Percentiles rank a stretch among this genome's conserved stretches.
These are phyloP conservation scores for Podotricha telesiphe DNA, from an alignment of 2,888 invertebrate genomes.

Conservation along the genomic window DNA sequence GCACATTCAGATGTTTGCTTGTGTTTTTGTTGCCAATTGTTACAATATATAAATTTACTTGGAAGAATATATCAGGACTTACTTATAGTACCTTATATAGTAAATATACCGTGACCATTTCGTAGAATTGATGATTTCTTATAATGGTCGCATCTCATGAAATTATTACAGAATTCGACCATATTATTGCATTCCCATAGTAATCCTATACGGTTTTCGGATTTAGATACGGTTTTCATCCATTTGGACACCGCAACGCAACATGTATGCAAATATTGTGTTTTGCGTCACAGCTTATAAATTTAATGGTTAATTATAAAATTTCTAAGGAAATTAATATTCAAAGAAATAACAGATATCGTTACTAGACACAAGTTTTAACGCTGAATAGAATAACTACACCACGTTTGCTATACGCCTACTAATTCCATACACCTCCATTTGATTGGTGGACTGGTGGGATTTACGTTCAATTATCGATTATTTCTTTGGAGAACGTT, in stretches of 20 bases:
- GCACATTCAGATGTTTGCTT: slow-evolving; percentile 27
- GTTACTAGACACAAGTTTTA: neutral
- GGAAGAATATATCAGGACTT: neutral
- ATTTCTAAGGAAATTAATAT: neutral
- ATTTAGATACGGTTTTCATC: no score
- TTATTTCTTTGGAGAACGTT: slow-evolving; percentile 28
- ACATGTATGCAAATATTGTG: no score
- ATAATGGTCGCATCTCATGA: no score
- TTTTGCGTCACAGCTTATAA: neutral
- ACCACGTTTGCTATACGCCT: neutral
- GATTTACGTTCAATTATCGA: slow-evolving; percentile 30
- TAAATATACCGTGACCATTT: no score
- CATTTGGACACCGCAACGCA: no score
- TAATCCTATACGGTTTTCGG: no score
- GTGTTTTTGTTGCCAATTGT: neutral
- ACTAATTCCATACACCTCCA: slow-evolving; percentile 4
- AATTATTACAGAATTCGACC: no score
- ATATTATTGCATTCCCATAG: no score
- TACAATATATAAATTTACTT: neutral
- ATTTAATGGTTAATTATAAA: neutral
- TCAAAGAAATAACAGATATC: neutral
- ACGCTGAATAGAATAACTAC: neutral
- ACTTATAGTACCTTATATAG: neutral
- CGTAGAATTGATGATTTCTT: neutral
- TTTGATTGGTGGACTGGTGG: neutral